Evolutionary conservation across 2,888 invertebrate genomes (phyloP).

Genomic region (Amaurobius ferox): DNA sequence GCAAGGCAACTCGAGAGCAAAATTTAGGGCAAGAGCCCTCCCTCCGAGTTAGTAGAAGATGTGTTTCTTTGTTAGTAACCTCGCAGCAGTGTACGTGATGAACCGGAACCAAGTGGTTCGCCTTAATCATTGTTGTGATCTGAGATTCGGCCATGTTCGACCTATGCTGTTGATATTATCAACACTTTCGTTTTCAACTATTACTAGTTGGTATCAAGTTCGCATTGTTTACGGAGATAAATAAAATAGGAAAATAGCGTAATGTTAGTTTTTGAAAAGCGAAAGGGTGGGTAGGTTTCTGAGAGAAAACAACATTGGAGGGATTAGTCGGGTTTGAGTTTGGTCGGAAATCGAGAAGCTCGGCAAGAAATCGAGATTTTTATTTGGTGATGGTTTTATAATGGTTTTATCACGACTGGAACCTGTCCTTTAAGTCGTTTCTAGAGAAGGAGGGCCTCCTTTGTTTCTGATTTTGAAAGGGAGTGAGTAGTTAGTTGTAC

Average conservation of each 20-base stretch:
- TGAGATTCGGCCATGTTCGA: background rate
- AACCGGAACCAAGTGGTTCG: constrained; percentile 30
- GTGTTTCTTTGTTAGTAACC: constrained; percentile 19
- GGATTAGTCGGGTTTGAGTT: too few species aligned
- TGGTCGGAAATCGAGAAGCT: too few species aligned
- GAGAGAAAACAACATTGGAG: background rate
- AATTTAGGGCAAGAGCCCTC: constrained; percentile 42
- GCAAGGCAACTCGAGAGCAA: constrained; percentile 3
- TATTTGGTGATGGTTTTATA: too few species aligned
- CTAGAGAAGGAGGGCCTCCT: too few species aligned
- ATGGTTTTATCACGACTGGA: too few species aligned
- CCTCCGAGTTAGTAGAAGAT: constrained; percentile 3
- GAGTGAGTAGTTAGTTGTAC: too few species aligned
- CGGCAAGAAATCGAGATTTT: too few species aligned
- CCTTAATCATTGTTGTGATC: background rate
- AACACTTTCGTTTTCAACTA: background rate
- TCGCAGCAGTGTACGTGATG: constrained; percentile 16
- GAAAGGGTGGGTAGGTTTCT: background rate
- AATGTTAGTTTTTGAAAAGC: background rate
- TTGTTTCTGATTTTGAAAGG: too few species aligned
- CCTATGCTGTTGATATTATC: background rate
- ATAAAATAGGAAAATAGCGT: background rate
- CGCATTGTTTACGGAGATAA: constrained; percentile 1
- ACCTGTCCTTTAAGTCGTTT: too few species aligned
- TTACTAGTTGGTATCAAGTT: background rate